phyloP scores from a whole-genome alignment of 2,888 invertebrate genomes.

The Operophtera brumata region DNA sequence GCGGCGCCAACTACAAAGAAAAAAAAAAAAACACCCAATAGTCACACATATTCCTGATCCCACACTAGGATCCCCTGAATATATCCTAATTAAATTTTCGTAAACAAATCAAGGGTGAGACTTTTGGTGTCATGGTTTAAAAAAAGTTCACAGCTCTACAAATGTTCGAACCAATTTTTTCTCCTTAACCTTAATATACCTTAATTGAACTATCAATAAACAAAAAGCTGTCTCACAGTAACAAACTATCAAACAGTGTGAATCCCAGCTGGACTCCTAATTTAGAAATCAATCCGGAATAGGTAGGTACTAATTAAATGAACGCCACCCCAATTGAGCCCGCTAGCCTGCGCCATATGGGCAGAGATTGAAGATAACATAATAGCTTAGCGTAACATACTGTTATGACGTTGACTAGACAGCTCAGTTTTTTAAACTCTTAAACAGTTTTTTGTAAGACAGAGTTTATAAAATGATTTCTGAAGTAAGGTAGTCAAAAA shows the following conservation, averaged over 20 bases:
- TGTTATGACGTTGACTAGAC: conserved; percentile 50
- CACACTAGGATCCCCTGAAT: too few species aligned
- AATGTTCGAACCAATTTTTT: not conserved
- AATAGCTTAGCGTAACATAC: conserved; percentile 43
- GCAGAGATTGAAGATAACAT: conserved; percentile 47
- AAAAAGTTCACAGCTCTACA: too few species aligned
- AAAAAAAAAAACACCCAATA: too few species aligned
- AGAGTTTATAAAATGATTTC: conserved; percentile 15
- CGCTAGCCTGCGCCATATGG: conserved; percentile 42
- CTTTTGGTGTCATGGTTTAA: too few species aligned
- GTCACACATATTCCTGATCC: too few species aligned
- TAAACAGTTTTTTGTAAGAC: not conserved
- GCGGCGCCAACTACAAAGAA: too few species aligned
- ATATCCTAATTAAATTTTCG: too few species aligned
- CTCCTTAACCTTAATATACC: conserved; percentile 23
- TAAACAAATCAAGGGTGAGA: too few species aligned
- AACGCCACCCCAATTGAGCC: conserved; percentile 18
- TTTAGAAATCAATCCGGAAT: conserved; percentile 26
- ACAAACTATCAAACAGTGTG: not conserved
- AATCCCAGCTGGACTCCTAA: conserved; percentile 27
- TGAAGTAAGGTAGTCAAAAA: too few species aligned
- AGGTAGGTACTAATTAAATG: conserved; percentile 25
- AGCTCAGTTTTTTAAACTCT: conserved; percentile 36
- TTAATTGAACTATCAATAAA: conserved; percentile 5
- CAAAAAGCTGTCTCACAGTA: too few species aligned